Conservation (phyloP, 2,113 vertebrate species). For the Zootoca vivipara region DNA sequence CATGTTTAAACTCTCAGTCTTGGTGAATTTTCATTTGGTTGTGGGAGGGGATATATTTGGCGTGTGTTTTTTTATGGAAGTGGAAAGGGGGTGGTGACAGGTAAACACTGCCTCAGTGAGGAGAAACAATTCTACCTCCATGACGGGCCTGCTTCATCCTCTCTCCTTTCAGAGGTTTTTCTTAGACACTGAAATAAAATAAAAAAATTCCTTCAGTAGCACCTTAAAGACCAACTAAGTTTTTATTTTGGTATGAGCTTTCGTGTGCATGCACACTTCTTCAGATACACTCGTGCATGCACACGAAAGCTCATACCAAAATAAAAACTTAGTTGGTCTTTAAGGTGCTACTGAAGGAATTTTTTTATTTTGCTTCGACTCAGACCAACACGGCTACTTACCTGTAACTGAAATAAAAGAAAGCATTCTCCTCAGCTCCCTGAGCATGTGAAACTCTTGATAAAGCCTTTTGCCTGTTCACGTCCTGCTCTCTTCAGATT, state of each 20-base stretch:
- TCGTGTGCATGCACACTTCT: too few species aligned
- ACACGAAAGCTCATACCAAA: too few species aligned
- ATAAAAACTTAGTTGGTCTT: too few species aligned
- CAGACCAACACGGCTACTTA: too few species aligned
- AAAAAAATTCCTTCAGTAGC: too few species aligned
- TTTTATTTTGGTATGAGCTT: too few species aligned
- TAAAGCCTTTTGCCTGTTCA: constrained; percentile 53
- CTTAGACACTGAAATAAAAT: not conserved
- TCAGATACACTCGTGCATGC: too few species aligned
- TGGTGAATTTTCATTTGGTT: constrained; percentile 3
- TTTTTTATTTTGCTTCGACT: too few species aligned
- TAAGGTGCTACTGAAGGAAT: too few species aligned
- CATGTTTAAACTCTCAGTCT: not conserved
- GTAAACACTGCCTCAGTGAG: constrained; percentile 12
- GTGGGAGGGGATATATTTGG: constrained; percentile 10
- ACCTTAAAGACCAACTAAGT: too few species aligned
- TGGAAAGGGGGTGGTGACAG: not conserved
- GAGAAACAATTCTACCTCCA: not conserved
- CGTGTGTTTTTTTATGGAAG: not conserved
- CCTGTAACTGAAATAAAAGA: not conserved
- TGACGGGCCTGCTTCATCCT: not conserved
- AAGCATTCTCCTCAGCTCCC: not conserved
- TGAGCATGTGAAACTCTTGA: constrained; percentile 15
- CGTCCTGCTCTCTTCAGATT: constrained; percentile 45
- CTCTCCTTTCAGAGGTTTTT: not conserved